Evolutionary conservation across 2,113 vertebrate species (phyloP).

Genomic region (Cyanoderma ruficeps): DNA sequence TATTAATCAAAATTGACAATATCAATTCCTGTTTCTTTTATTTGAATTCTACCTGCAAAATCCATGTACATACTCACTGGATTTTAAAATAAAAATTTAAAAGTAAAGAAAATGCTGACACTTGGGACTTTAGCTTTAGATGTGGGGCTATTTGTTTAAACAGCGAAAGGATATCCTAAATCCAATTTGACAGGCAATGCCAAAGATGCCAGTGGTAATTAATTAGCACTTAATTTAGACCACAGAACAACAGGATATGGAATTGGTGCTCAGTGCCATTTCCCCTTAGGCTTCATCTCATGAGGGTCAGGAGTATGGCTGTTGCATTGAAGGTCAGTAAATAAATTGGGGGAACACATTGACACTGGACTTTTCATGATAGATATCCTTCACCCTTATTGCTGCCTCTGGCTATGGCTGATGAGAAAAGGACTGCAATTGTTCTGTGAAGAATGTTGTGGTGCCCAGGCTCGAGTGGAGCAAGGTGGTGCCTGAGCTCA

Average conservation of each 20-base stretch:
- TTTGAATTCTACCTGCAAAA: constrained; percentile 80
- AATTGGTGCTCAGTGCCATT: constrained; percentile 86
- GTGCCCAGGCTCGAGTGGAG: constrained; percentile 1
- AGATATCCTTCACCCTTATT: constrained; percentile 80
- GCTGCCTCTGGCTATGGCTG: constrained; percentile 76
- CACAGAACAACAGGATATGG: constrained; percentile 88
- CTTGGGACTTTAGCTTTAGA: constrained; percentile 51
- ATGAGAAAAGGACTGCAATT: constrained; percentile 70
- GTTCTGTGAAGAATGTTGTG: constrained; percentile 57
- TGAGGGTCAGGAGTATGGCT: constrained; percentile 88
- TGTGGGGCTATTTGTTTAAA: constrained; percentile 77
- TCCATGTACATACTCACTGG: constrained; percentile 11
- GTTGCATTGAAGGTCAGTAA: constrained; percentile 84
- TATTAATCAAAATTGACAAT: constrained; percentile 93
- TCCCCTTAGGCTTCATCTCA: constrained; percentile 85
- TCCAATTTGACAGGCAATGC: constrained; percentile 91
- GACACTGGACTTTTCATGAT: constrained; percentile 85
- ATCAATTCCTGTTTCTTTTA: constrained; percentile 81
- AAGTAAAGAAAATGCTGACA: constrained; percentile 21
- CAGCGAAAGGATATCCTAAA: constrained; percentile 89
- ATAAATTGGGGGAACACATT: constrained; percentile 84
- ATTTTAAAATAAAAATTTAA: constrained; percentile 61
- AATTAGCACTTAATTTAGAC: constrained; percentile 98
- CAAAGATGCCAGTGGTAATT: constrained; percentile 98
- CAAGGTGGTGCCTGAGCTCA: constrained; percentile 38